Conservation (phyloP, 2,797 vertebrate species). For the Petrocephalus sullivani region DNA sequence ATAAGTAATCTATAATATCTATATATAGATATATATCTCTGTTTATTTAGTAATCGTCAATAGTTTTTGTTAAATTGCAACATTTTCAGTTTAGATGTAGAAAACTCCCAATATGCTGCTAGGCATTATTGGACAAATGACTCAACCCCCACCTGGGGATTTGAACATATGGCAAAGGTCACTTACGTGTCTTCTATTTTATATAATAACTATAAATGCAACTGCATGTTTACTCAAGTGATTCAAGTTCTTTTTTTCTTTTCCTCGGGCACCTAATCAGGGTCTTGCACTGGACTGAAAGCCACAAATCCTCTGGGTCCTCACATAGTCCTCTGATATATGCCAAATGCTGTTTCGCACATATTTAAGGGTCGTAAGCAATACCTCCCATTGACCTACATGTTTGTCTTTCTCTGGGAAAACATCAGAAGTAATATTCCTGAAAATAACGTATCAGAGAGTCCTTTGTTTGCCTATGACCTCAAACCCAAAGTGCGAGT, state of each 20-base stretch:
- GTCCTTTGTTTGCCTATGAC: not conserved
- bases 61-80: not conserved
- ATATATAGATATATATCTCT: not conserved
- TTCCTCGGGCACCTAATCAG: not conserved
- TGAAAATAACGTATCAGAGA: not conserved
- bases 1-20: not conserved
- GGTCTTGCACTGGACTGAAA: not conserved
- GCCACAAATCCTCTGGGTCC: not conserved
- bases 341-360: not conserved
- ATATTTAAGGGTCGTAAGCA: not conserved
- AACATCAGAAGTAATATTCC: not conserved
- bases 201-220: conserved; percentile 1
- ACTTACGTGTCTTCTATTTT: not conserved
- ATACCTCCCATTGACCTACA: conserved; percentile 11
- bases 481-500: not conserved
- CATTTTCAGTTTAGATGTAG: not conserved
- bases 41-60: not conserved
- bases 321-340: not conserved
- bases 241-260: not conserved
- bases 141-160: not conserved
- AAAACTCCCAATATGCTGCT: not conserved
- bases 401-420: conserved; percentile 8
- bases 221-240: not conserved
- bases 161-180: not conserved
- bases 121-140: not conserved